phyloP scores from a whole-genome alignment of 1,140 invertebrate genomes.

The Drosophila parvula region DNA sequence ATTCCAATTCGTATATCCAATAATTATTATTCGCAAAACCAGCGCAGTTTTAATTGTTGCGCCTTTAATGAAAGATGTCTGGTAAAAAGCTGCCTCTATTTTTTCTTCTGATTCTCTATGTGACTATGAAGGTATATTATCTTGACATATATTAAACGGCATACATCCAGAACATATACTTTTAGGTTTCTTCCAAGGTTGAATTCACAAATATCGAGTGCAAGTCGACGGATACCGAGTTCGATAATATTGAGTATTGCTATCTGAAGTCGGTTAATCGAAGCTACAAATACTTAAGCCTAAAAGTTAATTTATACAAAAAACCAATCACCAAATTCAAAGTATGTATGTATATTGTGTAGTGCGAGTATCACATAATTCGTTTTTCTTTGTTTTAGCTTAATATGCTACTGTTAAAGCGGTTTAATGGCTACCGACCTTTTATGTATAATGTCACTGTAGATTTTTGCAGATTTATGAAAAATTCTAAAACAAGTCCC shows the following conservation, averaged over 20 bases:
- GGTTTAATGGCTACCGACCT: not conserved
- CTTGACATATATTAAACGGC: too few relatives aligned
- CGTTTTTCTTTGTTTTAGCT: not conserved
- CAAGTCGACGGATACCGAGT: conserved; percentile 3
- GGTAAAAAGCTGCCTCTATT: not conserved
- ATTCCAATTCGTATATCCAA: not conserved
- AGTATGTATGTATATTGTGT: not conserved
- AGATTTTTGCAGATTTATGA: conserved; percentile 3
- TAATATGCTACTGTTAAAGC: not conserved
- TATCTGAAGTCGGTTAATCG: conserved; percentile 24
- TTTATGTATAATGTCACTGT: conserved; percentile 7
- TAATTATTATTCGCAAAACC: not conserved
- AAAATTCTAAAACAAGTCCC: not conserved
- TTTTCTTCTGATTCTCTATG: not conserved
- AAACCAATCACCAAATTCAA: not conserved
- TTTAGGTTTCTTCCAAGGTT: not conserved
- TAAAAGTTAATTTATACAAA: not conserved
- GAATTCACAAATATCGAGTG: conserved; percentile 29
- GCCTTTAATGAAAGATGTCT: not conserved
- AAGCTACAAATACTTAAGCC: conserved; percentile 18
- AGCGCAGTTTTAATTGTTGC: not conserved
- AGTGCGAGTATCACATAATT: not conserved
- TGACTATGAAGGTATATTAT: not conserved
- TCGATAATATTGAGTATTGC: conserved; percentile 21
- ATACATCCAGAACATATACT: not conserved